These are phyloP conservation scores for Iguana delicatissima DNA, from an alignment of 2,797 vertebrate genomes.

Conservation along the genomic window DNA sequence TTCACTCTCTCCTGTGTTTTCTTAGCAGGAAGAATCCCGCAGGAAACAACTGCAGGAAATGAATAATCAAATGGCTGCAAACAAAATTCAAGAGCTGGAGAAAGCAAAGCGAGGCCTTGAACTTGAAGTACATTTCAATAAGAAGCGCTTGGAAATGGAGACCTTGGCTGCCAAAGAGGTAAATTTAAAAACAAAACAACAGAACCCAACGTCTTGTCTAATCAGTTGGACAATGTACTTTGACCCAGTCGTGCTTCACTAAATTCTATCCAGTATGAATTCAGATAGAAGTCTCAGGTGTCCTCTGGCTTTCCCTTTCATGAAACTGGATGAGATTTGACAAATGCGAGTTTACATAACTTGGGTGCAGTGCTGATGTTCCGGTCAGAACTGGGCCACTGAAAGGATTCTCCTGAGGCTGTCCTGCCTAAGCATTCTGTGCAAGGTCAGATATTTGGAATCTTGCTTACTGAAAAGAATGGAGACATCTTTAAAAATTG, in stretches of 20 bases:
- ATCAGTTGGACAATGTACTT: neutral
- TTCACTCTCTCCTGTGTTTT: conserved; percentile 23
- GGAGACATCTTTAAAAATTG: neutral
- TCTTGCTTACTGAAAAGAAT: neutral
- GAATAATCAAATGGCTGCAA: conserved; percentile 83
- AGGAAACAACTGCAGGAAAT: conserved; percentile 86
- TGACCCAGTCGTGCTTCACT: neutral
- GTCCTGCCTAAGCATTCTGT: neutral
- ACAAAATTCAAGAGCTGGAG: conserved; percentile 89
- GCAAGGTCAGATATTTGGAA: neutral
- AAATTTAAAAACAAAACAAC: neutral
- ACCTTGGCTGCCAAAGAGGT: conserved; percentile 87
- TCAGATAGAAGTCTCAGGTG: neutral
- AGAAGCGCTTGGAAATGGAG: conserved; percentile 90
- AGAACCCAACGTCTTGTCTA: neutral
- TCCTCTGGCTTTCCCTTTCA: neutral
- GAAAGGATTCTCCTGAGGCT: neutral
- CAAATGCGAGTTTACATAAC: neutral
- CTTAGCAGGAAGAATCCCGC: conserved; percentile 86
- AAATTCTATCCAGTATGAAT: accelerated
- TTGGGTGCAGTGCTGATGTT: neutral
- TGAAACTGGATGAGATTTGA: neutral
- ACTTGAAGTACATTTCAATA: conserved; percentile 87
- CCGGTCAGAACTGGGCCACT: neutral
- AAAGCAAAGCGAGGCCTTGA: conserved; percentile 87